Percentiles rank a stretch among this genome's conserved stretches.
Evolutionary conservation across 2,797 vertebrate species (phyloP).

Genomic region (Geotrypetes seraphini): DNA sequence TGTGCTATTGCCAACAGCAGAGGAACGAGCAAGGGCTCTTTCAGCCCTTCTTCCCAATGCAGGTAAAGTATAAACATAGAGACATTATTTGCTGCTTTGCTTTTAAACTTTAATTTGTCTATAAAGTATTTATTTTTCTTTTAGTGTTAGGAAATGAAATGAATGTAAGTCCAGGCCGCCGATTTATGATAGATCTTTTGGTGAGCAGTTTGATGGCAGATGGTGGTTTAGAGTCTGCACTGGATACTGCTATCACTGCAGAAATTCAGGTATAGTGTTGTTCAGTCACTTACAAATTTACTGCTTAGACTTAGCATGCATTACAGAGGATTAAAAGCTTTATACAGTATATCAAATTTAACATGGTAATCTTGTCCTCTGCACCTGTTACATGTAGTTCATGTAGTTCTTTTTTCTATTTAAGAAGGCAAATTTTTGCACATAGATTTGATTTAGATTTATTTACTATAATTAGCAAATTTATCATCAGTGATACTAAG

Average conservation of each 20-base stretch:
- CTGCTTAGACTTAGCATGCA: no score
- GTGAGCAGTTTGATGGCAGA: conserved; percentile 98
- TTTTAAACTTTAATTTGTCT: not conserved
- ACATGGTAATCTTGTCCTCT: no score
- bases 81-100: not conserved
- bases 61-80: no score
- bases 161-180: conserved; percentile 84
- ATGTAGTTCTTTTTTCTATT: no score
- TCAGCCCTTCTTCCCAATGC: conserved; percentile 88
- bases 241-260: conserved; percentile 92
- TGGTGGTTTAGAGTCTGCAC: conserved; percentile 88
- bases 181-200: conserved; percentile 96
- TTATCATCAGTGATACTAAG: no score
- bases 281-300: no score
- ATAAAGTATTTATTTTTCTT: not conserved
- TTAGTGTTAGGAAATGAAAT: conserved; percentile 89
- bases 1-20: conserved; percentile 86
- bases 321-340: no score
- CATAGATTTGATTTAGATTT: not conserved
- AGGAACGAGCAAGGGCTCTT: conserved; percentile 86
- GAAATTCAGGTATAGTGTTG: conserved; percentile 92
- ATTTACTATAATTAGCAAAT: not conserved
- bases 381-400: no score
- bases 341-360: no score
- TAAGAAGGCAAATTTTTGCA: no score